phyloP scores from a whole-genome alignment of 2,797 vertebrate genomes.

The Danio choprae region DNA sequence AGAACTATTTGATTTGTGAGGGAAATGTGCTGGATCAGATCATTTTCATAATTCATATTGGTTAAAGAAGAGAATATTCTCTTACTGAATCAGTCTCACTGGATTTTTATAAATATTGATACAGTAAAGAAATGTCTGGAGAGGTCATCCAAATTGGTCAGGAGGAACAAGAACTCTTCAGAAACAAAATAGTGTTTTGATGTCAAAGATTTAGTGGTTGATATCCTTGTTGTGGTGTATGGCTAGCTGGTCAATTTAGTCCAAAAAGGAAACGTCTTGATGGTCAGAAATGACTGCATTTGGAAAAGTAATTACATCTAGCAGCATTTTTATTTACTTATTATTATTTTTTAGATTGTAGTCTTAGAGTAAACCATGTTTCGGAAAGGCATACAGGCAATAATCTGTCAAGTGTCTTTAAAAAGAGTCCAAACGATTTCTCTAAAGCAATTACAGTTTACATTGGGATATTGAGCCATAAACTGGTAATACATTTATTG shows the following conservation, averaged over 20 bases:
- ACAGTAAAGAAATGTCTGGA: neutral
- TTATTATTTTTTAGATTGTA: too few relatives aligned
- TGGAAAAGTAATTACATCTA: too few relatives aligned
- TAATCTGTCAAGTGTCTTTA: too few relatives aligned
- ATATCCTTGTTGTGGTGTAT: neutral
- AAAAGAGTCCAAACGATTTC: too few relatives aligned
- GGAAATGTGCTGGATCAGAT: neutral
- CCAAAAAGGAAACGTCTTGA: neutral
- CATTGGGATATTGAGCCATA: too few relatives aligned
- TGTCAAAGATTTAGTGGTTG: slow-evolving; percentile 3
- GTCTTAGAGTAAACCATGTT: too few relatives aligned
- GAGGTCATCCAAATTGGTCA: neutral
- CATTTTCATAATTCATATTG: neutral
- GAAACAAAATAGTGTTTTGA: neutral
- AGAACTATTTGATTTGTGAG: neutral
- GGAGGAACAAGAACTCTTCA: neutral
- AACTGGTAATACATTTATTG: too few relatives aligned
- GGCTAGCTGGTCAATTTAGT: neutral
- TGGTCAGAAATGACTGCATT: too few relatives aligned
- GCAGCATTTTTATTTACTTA: too few relatives aligned
- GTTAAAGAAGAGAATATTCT: neutral
- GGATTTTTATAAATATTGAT: neutral
- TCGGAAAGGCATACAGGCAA: too few relatives aligned
- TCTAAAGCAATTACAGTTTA: too few relatives aligned
- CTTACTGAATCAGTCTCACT: neutral